Evolutionary conservation across 2,797 vertebrate species (phyloP).

Genomic region (Clamator glandarius): DNA sequence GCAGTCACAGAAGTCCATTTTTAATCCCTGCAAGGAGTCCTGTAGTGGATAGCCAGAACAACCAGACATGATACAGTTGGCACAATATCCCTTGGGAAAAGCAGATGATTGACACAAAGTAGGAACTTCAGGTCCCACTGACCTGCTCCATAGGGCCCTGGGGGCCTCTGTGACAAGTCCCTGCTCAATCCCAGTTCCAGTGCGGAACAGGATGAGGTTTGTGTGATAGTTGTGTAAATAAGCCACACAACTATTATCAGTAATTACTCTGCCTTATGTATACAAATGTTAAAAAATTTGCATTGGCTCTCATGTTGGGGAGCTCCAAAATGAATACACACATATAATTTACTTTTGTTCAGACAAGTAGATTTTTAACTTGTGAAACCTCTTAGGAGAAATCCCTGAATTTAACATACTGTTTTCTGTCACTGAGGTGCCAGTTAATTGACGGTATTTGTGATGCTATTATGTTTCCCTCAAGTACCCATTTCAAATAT

Average conservation of each 20-base stretch:
- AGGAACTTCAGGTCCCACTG: background rate
- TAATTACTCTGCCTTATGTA: background rate
- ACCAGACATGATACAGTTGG: too few species aligned
- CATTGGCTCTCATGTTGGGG: too few species aligned
- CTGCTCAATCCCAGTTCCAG: background rate
- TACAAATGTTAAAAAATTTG: background rate
- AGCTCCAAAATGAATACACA: background rate
- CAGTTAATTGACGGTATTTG: background rate
- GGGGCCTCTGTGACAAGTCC: background rate
- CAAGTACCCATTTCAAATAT: background rate
- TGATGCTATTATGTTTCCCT: background rate
- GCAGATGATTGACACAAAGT: background rate
- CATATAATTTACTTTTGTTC: background rate
- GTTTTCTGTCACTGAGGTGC: background rate
- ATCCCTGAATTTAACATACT: background rate
- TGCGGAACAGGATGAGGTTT: background rate
- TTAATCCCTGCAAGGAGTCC: background rate
- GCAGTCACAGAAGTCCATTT: background rate
- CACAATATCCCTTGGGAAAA: background rate
- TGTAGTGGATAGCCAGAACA: background rate
- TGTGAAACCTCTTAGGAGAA: background rate
- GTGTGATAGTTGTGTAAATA: background rate
- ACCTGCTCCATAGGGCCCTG: rapidly evolving
- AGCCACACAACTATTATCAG: background rate
- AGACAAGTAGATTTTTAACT: background rate